Conservation (phyloP, 2,888 invertebrate genomes). For the Chesias legatella region DNA sequence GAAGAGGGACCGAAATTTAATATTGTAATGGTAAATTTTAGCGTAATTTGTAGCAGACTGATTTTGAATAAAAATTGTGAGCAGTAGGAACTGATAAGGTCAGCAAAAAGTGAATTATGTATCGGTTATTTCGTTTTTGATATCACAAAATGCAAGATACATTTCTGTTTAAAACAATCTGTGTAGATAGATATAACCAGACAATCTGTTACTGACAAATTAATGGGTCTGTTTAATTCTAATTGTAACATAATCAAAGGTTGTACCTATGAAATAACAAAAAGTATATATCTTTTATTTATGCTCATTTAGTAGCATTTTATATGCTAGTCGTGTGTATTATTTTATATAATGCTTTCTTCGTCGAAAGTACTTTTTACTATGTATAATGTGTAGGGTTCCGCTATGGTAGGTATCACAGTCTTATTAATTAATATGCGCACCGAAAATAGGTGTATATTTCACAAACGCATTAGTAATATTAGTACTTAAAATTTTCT, state of each 20-base stretch:
- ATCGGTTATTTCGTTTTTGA: conserved; percentile 3
- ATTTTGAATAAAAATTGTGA: conserved; percentile 53
- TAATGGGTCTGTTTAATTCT: no score
- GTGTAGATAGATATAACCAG: no score
- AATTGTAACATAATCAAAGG: conserved; percentile 4
- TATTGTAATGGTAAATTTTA: conserved; percentile 50
- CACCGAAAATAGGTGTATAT: conserved; percentile 39
- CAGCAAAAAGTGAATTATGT: conserved; percentile 10
- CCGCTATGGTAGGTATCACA: conserved; percentile 30
- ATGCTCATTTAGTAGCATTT: conserved; percentile 51
- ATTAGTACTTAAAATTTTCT: conserved; percentile 72
- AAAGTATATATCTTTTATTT: conserved; percentile 8
- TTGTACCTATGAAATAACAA: conserved; percentile 13
- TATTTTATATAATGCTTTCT: conserved; percentile 24
- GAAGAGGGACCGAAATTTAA: conserved; percentile 65
- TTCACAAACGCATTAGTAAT: conserved; percentile 59
- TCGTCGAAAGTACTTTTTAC: conserved; percentile 19
- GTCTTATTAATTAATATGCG: conserved; percentile 24
- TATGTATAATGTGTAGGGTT: conserved; percentile 32
- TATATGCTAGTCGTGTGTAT: conserved; percentile 65
- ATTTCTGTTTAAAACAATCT: no score
- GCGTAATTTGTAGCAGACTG: conserved; percentile 63
- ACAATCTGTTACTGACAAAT: no score
- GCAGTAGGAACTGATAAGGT: conserved; percentile 32
- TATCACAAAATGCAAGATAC: not conserved